These are phyloP conservation scores for Notarius quadriscutis DNA, from an alignment of 2,113 vertebrate species.

Conservation along the genomic window DNA sequence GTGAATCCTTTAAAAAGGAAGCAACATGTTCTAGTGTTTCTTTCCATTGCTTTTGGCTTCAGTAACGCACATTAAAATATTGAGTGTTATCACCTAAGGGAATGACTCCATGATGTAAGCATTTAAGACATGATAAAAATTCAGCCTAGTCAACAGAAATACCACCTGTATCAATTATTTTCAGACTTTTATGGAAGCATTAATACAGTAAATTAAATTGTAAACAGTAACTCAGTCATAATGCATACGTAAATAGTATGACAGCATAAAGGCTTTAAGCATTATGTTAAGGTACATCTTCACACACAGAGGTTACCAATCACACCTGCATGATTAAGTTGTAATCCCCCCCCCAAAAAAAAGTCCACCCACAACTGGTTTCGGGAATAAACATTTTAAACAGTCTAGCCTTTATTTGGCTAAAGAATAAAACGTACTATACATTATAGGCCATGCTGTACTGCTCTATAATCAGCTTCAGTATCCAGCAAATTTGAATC, in stretches of 20 bases:
- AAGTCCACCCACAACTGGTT: too few species aligned
- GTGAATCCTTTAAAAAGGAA: conserved; percentile 24
- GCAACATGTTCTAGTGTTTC: conserved; percentile 37
- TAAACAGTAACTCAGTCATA: not conserved
- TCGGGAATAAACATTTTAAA: not conserved
- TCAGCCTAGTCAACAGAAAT: conserved; percentile 39
- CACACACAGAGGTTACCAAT: not conserved
- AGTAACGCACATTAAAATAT: conserved; percentile 40
- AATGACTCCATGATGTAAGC: conserved; percentile 39
- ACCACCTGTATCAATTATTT: conserved; percentile 10
- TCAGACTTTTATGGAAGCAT: not conserved
- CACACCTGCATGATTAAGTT: not conserved
- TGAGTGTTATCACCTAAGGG: conserved; percentile 34
- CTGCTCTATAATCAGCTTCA: not conserved
- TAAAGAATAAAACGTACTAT: not conserved
- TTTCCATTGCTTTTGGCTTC: conserved; percentile 24
- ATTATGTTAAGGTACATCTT: not conserved
- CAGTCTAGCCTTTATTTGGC: not conserved
- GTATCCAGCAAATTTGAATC: not conserved
- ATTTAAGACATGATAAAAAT: conserved; percentile 40
- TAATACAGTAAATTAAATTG: not conserved
- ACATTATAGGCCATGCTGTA: not conserved
- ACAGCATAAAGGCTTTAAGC: not conserved
- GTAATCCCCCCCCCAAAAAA: too few species aligned
- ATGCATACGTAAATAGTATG: not conserved